A percentile compares a stretch with the other conserved stretches of the same genome.
phyloP scores from a whole-genome alignment of 2,113 vertebrate genomes.

The Protomyctophum bolini region DNA sequence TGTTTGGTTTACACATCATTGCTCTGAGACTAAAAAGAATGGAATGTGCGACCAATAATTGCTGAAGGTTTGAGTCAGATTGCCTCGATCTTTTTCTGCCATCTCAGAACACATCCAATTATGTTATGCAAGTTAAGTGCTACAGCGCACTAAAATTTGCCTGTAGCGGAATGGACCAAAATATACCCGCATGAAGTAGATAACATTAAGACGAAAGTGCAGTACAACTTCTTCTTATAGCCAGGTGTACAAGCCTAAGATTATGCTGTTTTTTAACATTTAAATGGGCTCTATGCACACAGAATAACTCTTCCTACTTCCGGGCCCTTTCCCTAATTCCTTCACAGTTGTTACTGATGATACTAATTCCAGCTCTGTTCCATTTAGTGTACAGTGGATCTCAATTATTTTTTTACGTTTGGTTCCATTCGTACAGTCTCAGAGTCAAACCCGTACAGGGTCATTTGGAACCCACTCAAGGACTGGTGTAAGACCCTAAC shows the following conservation, averaged over 20 bases:
- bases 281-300: too few relatives aligned
- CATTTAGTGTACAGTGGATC: too few relatives aligned
- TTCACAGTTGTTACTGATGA: too few relatives aligned
- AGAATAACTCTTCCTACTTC: too few relatives aligned
- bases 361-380: too few relatives aligned
- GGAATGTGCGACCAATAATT: constrained; percentile 8
- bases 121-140: not conserved
- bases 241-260: not conserved
- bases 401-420: too few relatives aligned
- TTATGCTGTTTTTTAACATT: not conserved
- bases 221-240: not conserved
- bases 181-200: not conserved
- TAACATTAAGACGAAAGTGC: too few relatives aligned
- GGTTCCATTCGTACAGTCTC: too few relatives aligned
- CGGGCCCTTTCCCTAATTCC: too few relatives aligned
- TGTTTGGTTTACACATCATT: constrained; percentile 24
- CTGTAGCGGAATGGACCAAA: not conserved
- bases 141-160: not conserved
- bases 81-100: not conserved
- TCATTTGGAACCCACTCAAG: too few relatives aligned
- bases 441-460: too few relatives aligned
- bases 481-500: too few relatives aligned
- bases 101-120: not conserved
- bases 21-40: constrained; percentile 2
- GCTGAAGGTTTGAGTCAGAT: constrained; percentile 6